Conservation (phyloP, 2,888 invertebrate species). For the Gibbula magus region DNA sequence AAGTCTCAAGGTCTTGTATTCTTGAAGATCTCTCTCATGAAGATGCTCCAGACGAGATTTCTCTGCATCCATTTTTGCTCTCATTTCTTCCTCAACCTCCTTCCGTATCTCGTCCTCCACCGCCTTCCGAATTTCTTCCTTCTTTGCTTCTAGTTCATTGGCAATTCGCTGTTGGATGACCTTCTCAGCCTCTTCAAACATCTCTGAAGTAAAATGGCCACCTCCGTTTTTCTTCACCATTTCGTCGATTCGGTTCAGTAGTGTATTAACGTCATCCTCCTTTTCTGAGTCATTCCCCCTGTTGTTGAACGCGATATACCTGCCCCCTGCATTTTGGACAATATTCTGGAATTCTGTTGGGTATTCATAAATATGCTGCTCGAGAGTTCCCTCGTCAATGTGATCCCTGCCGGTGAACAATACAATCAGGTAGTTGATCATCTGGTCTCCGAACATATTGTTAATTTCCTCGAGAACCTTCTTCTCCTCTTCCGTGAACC, state of each 20-base stretch:
- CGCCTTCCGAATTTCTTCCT: background rate
- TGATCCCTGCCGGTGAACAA: slow-evolving; percentile 37
- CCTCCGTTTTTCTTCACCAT: slow-evolving; percentile 25
- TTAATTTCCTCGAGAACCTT: slow-evolving; percentile 30
- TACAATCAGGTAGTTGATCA: slow-evolving; percentile 31
- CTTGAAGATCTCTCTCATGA: no score
- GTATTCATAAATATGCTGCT: slow-evolving; percentile 25
- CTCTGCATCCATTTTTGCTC: background rate
- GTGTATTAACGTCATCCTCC: slow-evolving; percentile 24
- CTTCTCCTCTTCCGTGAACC: slow-evolving; percentile 40
- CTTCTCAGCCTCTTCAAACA: slow-evolving; percentile 31
- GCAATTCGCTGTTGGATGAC: background rate
- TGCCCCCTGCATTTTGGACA: slow-evolving; percentile 22
- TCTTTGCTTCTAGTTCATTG: background rate
- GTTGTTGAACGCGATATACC: slow-evolving; percentile 32
- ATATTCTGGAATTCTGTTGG: slow-evolving; percentile 21
- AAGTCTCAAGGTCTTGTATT: no score
- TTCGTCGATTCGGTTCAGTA: slow-evolving; percentile 25
- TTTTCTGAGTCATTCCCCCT: slow-evolving; percentile 12
- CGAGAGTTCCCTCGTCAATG: slow-evolving; percentile 19
- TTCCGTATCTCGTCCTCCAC: background rate
- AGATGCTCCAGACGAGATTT: no score
- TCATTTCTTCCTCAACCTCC: background rate
- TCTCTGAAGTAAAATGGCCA: slow-evolving; percentile 26
- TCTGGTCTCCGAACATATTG: slow-evolving; percentile 26